phyloP scores from a whole-genome alignment of 2,113 vertebrate genomes.

The Baryphthengus martii region DNA sequence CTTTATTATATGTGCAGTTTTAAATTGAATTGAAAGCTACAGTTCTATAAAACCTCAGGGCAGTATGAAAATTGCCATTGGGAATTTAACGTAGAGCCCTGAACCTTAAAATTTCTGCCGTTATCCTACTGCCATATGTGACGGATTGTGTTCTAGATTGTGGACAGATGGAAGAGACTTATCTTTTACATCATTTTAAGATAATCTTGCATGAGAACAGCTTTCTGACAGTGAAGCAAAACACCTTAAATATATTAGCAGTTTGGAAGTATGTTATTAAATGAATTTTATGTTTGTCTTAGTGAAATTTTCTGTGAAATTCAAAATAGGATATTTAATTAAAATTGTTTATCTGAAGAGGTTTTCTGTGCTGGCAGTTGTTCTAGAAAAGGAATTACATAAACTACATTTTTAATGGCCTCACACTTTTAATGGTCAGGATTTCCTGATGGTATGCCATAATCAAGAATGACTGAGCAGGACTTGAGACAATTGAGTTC shows the following conservation, averaged over 20 bases:
- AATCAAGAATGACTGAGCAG: conserved; percentile 42
- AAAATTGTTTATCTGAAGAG: not conserved
- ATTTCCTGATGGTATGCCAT: conserved; percentile 37
- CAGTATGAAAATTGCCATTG: not conserved
- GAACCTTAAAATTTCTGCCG: not conserved
- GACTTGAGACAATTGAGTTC: conserved; percentile 42
- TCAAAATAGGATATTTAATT: not conserved
- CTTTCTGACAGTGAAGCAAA: not conserved
- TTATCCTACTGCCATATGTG: not conserved
- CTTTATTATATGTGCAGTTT: not conserved
- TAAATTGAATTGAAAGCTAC: not conserved
- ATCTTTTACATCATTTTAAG: not conserved
- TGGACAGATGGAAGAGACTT: not conserved
- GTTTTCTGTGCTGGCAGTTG: not conserved
- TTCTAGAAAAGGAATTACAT: conserved; percentile 10
- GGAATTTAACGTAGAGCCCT: not conserved
- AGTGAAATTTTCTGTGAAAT: not conserved
- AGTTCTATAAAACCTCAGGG: not conserved
- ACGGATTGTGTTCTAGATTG: not conserved
- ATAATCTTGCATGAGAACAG: not conserved
- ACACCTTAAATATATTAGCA: not conserved
- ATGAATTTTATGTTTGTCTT: not conserved
- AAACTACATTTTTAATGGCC: conserved; percentile 32
- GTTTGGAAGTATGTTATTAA: not conserved
- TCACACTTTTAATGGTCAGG: conserved; percentile 46